A percentile compares a stretch with the other conserved stretches of the same genome.
These are phyloP conservation scores for Cyrtodaria siliqua DNA, from an alignment of 2,888 invertebrate species.

Conservation along the genomic window DNA sequence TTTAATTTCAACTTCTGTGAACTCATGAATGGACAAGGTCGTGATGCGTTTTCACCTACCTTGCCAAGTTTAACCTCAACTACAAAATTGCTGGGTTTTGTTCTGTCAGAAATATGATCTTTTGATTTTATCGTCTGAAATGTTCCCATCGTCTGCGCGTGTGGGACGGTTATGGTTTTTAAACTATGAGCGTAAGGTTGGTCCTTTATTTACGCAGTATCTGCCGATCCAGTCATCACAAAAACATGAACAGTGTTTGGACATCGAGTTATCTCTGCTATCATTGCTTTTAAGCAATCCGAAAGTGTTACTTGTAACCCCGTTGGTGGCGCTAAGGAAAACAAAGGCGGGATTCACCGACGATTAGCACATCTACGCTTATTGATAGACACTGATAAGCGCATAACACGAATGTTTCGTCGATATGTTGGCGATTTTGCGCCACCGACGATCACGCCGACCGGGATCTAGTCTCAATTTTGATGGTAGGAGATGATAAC, in stretches of 20 bases:
- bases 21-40: background rate
- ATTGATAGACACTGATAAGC: too few relatives aligned
- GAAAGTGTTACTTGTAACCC: constrained; percentile 14
- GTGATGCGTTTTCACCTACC: background rate
- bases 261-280: constrained; percentile 23
- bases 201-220: constrained; percentile 31
- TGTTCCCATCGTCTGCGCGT: constrained; percentile 21
- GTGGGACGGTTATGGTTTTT: constrained; percentile 25
- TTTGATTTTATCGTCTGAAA: constrained; percentile 27
- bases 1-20: background rate
- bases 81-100: constrained; percentile 15
- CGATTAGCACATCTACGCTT: constrained; percentile 35
- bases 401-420: too few relatives aligned
- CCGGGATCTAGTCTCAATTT: too few relatives aligned
- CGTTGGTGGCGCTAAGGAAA: constrained; percentile 30
- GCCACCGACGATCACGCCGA: too few relatives aligned
- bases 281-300: constrained; percentile 18
- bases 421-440: too few relatives aligned
- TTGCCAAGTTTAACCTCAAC: too few relatives aligned
- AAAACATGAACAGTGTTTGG: constrained; percentile 9
- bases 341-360: constrained; percentile 60
- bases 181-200: too few relatives aligned
- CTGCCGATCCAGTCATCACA: constrained; percentile 8
- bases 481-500: too few relatives aligned
- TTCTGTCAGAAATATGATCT: constrained; percentile 43